Evolutionary conservation across 2,113 vertebrate species (phyloP), one percentile per base, ranked within the genome.

Genomic region (Heloderma charlesbogerti): DNA sequence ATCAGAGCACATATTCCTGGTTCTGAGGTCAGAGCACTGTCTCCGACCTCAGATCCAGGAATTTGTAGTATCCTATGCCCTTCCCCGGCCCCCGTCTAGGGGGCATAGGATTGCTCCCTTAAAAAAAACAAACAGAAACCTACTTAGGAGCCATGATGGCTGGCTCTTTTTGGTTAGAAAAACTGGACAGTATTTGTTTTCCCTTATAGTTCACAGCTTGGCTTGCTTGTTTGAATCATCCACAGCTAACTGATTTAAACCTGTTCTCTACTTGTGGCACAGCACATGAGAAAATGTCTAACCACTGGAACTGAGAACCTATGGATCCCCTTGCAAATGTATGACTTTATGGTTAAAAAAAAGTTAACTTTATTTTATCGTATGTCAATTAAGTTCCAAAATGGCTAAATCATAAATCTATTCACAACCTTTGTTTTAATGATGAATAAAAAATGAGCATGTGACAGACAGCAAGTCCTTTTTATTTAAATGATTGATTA

Each of bases 401-500:
- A 57, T 15, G 18, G 34, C 45, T 82, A n/a, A 89, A 69, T 8
- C 84, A 88, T 34, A 48, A 94, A 67, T 85, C 29, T 88, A 81
- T 54, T 69, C 29, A 48, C 51, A 54, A 66, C 18, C 4, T 94
- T 92, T 94, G 1, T 81, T 91, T 94, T 74, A 60, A 8, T n/a
- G 34, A 91, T 90, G 15, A 91, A 92, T 67, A 54, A 86, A 80
- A 82, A 91, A n/a, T 72, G 22, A 63, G 60, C 60, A 0, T 57
- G 5, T 57, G n/a, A 91, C 37, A 89, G 69, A 82, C 31, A 63
- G 18, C 40, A n/a, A 77, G 16, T 60, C 87, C 2, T 9, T 31
- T 74, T 82, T n/a, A 67, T 88, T 82, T 91, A 94, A 94, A 94
- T 84, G 83, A 87, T 88, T 93, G 87, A 94, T 94, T 92, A 94